A percentile compares a stretch with the other conserved stretches of the same genome.
These are phyloP conservation scores for Pygocentrus nattereri DNA, from an alignment of 2,797 vertebrate genomes.

Conservation along the genomic window DNA sequence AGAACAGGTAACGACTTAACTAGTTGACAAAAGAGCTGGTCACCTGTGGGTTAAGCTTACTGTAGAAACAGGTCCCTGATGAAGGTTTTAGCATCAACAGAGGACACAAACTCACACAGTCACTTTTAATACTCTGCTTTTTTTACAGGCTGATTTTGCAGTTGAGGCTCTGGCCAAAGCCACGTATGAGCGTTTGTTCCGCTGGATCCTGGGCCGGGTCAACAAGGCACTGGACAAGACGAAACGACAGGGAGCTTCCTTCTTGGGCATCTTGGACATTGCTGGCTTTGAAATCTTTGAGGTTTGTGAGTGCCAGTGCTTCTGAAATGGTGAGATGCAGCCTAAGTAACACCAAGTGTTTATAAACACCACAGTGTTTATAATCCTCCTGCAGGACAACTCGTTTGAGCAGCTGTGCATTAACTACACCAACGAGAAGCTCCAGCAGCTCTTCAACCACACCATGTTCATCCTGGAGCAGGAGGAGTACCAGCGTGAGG, in stretches of 20 bases:
- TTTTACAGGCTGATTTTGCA: constrained; percentile 90
- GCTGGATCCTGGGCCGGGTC: constrained; percentile 90
- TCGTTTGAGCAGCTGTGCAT: constrained; percentile 95
- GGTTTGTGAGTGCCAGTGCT: constrained; percentile 70
- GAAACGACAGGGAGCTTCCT: constrained; percentile 92
- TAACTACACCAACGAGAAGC: constrained; percentile 95
- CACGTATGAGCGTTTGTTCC: constrained; percentile 95
- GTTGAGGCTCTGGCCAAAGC: constrained; percentile 95
- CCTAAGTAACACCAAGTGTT: background rate
- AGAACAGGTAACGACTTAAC: constrained; percentile 85
- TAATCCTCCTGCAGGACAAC: constrained; percentile 81
- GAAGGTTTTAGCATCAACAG: background rate
- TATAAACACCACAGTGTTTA: background rate
- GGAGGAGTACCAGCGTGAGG: constrained; percentile 93
- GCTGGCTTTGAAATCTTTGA: constrained; percentile 98
- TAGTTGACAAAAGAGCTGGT: background rate
- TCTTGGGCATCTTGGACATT: constrained; percentile 97
- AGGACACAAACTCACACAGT: too few species aligned
- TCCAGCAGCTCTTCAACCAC: constrained; percentile 97
- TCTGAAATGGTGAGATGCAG: too few species aligned
- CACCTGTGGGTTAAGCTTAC: background rate
- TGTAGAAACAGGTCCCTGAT: background rate
- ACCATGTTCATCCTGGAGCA: constrained; percentile 96
- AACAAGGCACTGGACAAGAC: constrained; percentile 97
- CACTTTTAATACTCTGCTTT: background rate